Conservation (phyloP, 1,140 invertebrate species). For the Holcopasites calliopsidis region DNA sequence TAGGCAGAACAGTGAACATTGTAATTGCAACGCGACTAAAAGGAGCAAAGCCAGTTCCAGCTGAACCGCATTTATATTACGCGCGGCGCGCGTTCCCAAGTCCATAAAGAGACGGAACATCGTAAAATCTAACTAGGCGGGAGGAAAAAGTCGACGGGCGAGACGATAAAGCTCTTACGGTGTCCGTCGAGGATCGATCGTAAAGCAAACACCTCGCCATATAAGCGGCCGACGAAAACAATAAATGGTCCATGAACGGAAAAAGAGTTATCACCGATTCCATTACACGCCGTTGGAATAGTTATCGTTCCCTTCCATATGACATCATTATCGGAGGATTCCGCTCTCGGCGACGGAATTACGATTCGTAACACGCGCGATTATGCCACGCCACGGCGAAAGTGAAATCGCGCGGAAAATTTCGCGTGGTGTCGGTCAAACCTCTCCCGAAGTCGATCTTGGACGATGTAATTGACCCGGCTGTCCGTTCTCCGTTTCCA, state of each 20-base stretch:
- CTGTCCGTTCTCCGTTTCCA: neutral
- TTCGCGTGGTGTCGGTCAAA: constrained; percentile 4
- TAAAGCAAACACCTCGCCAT: neutral
- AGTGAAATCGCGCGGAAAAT: constrained; percentile 68
- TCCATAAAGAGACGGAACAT: neutral
- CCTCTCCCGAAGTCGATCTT: neutral
- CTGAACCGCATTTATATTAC: neutral
- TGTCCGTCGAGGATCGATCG: neutral
- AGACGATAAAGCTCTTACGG: neutral
- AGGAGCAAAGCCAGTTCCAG: neutral
- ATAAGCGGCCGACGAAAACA: neutral
- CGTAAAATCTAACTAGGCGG: neutral
- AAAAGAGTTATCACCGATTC: neutral
- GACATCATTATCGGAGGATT: neutral
- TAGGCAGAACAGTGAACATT: neutral
- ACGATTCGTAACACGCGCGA: constrained; percentile 62
- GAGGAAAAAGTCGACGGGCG: neutral
- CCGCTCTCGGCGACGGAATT: no score
- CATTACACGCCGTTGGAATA: constrained; percentile 6
- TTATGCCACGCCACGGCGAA: constrained; percentile 56
- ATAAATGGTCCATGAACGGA: no score
- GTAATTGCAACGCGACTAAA: neutral
- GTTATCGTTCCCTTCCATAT: neutral
- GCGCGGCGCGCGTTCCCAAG: neutral
- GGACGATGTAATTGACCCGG: neutral